These are phyloP conservation scores for Ramazzottius varieornatus DNA, from an alignment of 2,888 invertebrate genomes.

Conservation along the genomic window DNA sequence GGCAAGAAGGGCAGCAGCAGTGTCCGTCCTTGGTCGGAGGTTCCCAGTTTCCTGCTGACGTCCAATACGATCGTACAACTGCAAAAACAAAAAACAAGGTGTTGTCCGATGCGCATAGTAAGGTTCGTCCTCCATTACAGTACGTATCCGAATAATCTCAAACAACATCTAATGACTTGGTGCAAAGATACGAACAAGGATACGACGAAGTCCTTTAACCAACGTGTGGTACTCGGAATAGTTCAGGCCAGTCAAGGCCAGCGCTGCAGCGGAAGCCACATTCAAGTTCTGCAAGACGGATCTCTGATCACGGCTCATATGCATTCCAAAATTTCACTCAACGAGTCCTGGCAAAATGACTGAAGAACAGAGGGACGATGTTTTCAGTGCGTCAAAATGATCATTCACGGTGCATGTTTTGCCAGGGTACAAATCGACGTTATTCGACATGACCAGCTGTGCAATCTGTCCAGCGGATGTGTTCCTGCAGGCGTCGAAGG, in stretches of 20 bases:
- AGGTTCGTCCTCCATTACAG: neutral
- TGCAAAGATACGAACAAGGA: neutral
- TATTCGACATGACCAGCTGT: too few species aligned
- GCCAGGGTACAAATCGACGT: too few species aligned
- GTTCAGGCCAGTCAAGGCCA: neutral
- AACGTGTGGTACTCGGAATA: constrained; percentile 2
- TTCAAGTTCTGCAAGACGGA: neutral
- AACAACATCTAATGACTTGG: too few species aligned
- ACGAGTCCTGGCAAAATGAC: neutral
- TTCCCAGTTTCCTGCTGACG: neutral
- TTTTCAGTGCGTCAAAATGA: neutral
- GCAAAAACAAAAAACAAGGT: constrained; percentile 19
- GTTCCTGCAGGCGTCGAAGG: too few species aligned
- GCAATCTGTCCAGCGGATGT: too few species aligned
- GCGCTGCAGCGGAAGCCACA: constrained; percentile 1
- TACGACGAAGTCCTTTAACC: neutral
- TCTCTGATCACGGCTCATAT: neutral
- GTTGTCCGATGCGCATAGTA: neutral
- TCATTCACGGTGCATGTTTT: neutral
- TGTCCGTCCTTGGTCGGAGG: neutral
- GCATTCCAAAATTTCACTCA: too few species aligned
- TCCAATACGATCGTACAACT: constrained; percentile 65
- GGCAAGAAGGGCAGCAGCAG: neutral
- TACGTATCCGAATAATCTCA: neutral
- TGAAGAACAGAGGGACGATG: neutral